Conservation (phyloP, 2,113 vertebrate genomes). For the Psammodynastes pulverulentus region DNA sequence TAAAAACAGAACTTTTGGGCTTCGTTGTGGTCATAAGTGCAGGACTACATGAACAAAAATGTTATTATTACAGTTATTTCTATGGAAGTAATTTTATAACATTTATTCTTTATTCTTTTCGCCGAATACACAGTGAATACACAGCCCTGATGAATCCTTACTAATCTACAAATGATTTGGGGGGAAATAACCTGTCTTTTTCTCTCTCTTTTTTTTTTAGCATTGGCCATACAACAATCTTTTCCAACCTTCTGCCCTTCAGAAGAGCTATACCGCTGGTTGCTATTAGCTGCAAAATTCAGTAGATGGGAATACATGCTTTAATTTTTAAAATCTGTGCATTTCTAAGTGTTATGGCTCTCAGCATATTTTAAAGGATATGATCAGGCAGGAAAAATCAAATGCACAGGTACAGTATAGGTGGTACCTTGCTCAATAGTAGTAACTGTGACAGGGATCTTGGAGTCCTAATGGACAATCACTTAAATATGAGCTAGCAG, state of each 20-base stretch:
- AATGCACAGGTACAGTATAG: too few relatives aligned
- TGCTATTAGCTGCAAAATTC: background rate
- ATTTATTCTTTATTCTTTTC: background rate
- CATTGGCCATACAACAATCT: background rate
- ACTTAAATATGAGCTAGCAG: too few relatives aligned
- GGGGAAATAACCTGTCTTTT: background rate
- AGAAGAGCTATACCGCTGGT: background rate
- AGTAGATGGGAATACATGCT: background rate
- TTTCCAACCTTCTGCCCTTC: background rate
- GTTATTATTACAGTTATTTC: background rate
- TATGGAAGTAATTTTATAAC: background rate
- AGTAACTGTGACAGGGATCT: too few relatives aligned
- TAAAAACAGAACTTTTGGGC: background rate
- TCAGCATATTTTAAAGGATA: background rate
- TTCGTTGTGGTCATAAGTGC: background rate
- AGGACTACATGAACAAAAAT: background rate
- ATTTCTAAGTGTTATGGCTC: background rate
- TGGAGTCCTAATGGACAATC: too few relatives aligned
- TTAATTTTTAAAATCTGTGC: background rate
- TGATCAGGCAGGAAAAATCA: background rate
- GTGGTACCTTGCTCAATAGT: too few relatives aligned
- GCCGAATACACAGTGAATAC: background rate
- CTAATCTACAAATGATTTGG: background rate
- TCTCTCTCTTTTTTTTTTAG: background rate
- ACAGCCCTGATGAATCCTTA: background rate